These are phyloP conservation scores for Atta texana DNA, from an alignment of 1,140 invertebrate genomes.

Conservation along the genomic window DNA sequence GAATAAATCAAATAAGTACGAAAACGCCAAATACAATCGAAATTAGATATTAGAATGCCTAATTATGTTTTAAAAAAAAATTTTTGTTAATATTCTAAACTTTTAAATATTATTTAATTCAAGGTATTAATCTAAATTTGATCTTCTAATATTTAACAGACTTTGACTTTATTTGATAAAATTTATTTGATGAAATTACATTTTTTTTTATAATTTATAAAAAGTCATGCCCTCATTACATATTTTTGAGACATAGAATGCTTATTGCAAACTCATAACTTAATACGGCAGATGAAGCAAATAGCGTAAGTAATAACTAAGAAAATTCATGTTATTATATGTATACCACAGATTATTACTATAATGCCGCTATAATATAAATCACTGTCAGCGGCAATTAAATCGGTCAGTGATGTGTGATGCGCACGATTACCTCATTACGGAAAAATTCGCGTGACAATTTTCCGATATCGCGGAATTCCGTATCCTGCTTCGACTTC, in stretches of 20 bases:
- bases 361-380: not conserved
- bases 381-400: constrained; percentile 14
- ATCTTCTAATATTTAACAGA: too few species aligned
- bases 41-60: too few species aligned
- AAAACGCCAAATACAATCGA: too few species aligned
- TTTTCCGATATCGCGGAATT: constrained; percentile 18
- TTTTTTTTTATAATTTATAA: not conserved
- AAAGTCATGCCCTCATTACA: not conserved
- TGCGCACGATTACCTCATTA: not conserved
- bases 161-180: not conserved
- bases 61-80: too few species aligned
- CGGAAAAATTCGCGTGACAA: not conserved
- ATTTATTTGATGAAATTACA: not conserved
- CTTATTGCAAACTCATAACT: not conserved
- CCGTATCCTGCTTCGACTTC: not conserved
- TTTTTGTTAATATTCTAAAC: too few species aligned
- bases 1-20: too few species aligned
- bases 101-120: too few species aligned
- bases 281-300: not conserved
- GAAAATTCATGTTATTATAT: not conserved
- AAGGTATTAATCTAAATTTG: too few species aligned
- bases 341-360: not conserved
- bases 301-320: not conserved
- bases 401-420: not conserved
- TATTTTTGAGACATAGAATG: too few species aligned